Conservation (phyloP, 2,797 vertebrate species). For the Lophotriccus pileatus region DNA sequence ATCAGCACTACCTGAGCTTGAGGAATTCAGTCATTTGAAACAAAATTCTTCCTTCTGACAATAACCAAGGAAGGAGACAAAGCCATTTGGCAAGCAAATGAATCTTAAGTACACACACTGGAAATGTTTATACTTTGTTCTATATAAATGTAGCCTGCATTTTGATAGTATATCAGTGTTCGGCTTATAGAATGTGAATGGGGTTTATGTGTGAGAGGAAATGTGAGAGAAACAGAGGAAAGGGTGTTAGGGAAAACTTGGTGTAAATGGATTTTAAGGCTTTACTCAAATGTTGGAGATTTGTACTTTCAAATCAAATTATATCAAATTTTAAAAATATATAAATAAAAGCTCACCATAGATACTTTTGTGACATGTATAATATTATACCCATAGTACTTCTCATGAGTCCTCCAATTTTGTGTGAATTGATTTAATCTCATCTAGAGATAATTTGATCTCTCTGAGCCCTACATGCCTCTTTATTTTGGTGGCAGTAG, state of each 20-base stretch:
- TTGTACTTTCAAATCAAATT: background rate
- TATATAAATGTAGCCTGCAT: slow-evolving; percentile 41
- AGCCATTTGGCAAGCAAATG: slow-evolving; percentile 52
- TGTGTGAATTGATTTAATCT: background rate
- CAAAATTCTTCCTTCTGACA: slow-evolving; percentile 28
- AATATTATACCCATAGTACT: background rate
- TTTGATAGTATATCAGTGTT: slow-evolving; percentile 39
- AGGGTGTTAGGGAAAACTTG: background rate
- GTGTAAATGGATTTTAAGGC: background rate
- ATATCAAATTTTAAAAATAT: background rate
- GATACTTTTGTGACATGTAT: background rate
- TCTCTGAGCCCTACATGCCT: background rate
- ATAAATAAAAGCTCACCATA: background rate
- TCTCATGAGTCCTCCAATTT: background rate
- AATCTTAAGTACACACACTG: slow-evolving; percentile 50
- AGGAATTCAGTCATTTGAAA: slow-evolving; percentile 14
- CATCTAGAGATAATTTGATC: background rate
- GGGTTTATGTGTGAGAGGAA: background rate
- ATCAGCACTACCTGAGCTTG: slow-evolving; percentile 37
- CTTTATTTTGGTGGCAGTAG: slow-evolving; percentile 2
- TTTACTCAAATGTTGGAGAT: background rate
- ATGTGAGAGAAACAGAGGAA: background rate
- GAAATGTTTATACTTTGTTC: slow-evolving; percentile 55
- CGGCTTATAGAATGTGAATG: background rate
- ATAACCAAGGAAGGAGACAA: slow-evolving; percentile 42